Percentiles rank a stretch among this genome's conserved stretches.
Evolutionary conservation across 2,888 invertebrate genomes (phyloP).

Genomic region (Nephrotoma guestfalica): DNA sequence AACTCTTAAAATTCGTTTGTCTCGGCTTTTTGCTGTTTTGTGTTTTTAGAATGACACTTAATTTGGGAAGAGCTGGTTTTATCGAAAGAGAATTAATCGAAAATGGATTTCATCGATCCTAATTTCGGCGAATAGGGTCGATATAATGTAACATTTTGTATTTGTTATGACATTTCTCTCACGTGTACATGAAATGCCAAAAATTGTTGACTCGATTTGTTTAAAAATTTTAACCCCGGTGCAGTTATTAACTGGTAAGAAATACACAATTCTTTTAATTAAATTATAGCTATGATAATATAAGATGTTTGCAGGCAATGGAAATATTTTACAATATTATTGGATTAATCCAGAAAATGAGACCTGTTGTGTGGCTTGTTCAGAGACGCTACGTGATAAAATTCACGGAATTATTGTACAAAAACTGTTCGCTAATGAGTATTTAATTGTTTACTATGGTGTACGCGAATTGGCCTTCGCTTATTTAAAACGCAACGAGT

Average conservation of each 20-base stretch:
- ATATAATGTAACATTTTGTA: background rate
- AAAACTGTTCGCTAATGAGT: conserved; percentile 12
- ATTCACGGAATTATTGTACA: conserved; percentile 40
- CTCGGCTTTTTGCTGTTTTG: background rate
- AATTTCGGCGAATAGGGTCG: background rate
- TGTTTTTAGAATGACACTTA: background rate
- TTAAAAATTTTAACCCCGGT: background rate
- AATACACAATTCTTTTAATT: background rate
- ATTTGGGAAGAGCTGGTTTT: background rate
- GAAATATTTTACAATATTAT: conserved; percentile 15
- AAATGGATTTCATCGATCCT: background rate
- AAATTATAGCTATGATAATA: background rate
- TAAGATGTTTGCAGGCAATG: conserved; percentile 13
- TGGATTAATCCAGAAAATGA: background rate
- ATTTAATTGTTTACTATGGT: conserved; percentile 38
- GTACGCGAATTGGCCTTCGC: conserved; percentile 31
- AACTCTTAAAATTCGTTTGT: background rate
- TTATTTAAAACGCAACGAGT: background rate
- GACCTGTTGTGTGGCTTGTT: background rate
- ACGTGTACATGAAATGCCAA: background rate
- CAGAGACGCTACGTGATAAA: conserved; percentile 22
- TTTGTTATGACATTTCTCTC: background rate
- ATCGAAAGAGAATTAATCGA: background rate
- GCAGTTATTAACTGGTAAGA: background rate
- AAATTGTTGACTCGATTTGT: background rate